These are phyloP conservation scores for Beroe ovata DNA, from an alignment of 37 sponge, comb jelly and placozoan genomes.

Conservation along the genomic window DNA sequence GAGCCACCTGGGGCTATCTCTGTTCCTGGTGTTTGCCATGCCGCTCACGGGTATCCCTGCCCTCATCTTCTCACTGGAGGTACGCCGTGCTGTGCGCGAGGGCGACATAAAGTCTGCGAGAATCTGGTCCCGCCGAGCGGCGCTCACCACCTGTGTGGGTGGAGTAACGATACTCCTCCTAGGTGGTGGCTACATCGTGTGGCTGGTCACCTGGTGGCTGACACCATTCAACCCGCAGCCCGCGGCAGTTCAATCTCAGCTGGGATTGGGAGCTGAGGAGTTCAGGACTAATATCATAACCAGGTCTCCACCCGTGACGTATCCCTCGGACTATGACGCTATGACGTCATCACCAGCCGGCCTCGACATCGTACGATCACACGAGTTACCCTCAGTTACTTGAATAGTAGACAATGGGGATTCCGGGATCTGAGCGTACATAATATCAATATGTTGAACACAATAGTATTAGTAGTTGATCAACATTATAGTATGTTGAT, in stretches of 20 bases:
- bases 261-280: background rate
- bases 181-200: background rate
- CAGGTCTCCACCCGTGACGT: conserved; percentile 10
- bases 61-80: conserved; percentile 1
- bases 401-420: too few relatives aligned
- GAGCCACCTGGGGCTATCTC: background rate
- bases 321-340: too few relatives aligned
- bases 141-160: background rate
- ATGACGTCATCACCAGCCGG: too few relatives aligned
- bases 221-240: background rate
- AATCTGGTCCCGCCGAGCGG: background rate
- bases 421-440: too few relatives aligned
- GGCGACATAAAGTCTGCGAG: background rate
- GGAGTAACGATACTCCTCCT: background rate
- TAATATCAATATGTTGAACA: too few relatives aligned
- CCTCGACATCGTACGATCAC: too few relatives aligned
- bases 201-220: conserved; percentile 46
- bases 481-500: too few relatives aligned
- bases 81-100: background rate
- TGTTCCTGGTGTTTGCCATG: background rate
- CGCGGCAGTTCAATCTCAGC: background rate
- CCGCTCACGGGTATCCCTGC: conserved; percentile 27
- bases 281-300: conserved; percentile 5
- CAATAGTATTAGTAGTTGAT: too few relatives aligned
- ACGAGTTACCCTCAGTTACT: too few relatives aligned